A percentile compares a stretch with the other conserved stretches of the same genome.
Evolutionary conservation across 2,888 invertebrate species (phyloP).

Genomic region (Nemotelus pantherinus): DNA sequence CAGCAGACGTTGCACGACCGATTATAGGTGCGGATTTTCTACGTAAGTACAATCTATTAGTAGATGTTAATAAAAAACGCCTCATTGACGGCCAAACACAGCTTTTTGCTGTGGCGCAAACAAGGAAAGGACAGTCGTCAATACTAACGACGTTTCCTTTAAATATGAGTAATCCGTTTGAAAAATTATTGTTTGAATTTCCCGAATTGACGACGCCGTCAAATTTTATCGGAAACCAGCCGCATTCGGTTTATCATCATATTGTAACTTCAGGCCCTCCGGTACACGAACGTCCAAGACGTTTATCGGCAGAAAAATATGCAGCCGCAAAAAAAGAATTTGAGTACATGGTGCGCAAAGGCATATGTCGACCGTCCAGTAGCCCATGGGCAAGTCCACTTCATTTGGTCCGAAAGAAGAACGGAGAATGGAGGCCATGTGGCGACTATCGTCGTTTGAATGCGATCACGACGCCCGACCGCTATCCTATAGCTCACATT

Average conservation of each 20-base stretch:
- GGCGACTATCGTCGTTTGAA: constrained; percentile 57
- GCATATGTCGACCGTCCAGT: constrained; percentile 60
- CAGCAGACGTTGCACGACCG: neutral
- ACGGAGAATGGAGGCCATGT: constrained; percentile 54
- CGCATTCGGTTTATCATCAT: neutral
- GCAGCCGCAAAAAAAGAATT: constrained; percentile 34
- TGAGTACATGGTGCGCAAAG: constrained; percentile 52
- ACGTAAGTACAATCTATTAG: neutral
- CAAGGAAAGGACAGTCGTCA: neutral
- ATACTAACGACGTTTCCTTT: neutral
- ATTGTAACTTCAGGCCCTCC: neutral
- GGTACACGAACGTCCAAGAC: constrained; percentile 7
- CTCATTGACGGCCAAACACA: constrained; percentile 10
- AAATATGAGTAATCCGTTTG: neutral
- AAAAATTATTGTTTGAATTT: neutral
- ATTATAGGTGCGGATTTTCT: constrained; percentile 27
- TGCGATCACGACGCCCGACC: constrained; percentile 55
- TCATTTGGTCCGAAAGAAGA: constrained; percentile 55
- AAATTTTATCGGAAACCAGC: neutral
- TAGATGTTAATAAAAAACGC: constrained; percentile 13
- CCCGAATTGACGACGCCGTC: neutral
- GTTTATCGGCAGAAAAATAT: constrained; percentile 10
- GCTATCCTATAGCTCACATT: constrained; percentile 56
- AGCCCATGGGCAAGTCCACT: constrained; percentile 60
- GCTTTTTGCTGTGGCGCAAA: neutral